Percentiles rank a stretch among this genome's conserved stretches.
phyloP scores from a whole-genome alignment of 2,888 invertebrate genomes.

The Eledone cirrhosa region DNA sequence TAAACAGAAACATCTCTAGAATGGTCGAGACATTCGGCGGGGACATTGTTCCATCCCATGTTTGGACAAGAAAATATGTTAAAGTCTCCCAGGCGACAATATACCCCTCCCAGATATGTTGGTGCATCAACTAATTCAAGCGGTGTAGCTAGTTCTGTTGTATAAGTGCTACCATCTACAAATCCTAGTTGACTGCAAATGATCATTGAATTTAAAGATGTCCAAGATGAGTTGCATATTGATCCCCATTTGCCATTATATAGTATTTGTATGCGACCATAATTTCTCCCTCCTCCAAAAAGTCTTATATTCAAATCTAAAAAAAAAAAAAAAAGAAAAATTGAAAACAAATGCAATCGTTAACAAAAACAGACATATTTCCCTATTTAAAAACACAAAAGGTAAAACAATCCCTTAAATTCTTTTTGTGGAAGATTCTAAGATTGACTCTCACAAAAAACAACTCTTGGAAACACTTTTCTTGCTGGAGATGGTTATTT shows the following conservation, averaged over 20 bases:
- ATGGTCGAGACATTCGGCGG: constrained; percentile 40
- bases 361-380: background rate
- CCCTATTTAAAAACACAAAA: too few species aligned
- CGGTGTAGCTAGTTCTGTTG: constrained; percentile 33
- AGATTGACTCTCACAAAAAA: too few species aligned
- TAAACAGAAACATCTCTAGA: constrained; percentile 49
- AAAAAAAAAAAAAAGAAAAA: constrained; percentile 22
- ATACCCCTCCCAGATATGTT: constrained; percentile 35
- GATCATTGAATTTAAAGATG: constrained; percentile 49
- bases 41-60: constrained; percentile 46
- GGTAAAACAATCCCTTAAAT: too few species aligned
- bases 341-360: background rate
- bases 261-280: constrained; percentile 50
- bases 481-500: too few species aligned
- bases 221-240: constrained; percentile 54
- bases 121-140: constrained; percentile 34
- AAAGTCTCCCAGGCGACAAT: constrained; percentile 23
- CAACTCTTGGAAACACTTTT: too few species aligned
- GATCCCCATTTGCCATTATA: constrained; percentile 47
- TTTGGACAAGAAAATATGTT: constrained; percentile 35
- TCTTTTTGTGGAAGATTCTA: too few species aligned
- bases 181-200: constrained; percentile 51
- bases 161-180: constrained; percentile 45
- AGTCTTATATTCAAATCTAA: constrained; percentile 41
- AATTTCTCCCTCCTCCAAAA: constrained; percentile 44